Evolutionary conservation across 2,797 vertebrate species (phyloP).

Genomic region (Gambusia yucatana): DNA sequence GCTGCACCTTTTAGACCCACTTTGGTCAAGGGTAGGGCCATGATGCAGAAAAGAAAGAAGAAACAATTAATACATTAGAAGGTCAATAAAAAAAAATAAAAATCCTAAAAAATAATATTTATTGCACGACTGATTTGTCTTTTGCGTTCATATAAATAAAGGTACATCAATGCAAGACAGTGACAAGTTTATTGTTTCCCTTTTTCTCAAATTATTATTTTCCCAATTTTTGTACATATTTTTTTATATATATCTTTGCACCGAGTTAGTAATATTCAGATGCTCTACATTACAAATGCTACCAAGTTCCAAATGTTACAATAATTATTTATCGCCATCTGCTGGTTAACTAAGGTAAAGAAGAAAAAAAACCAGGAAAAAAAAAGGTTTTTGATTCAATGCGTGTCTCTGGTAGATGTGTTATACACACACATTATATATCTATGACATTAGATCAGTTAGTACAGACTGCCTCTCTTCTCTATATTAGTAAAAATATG

Average conservation of each 20-base stretch:
- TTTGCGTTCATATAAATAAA: neutral
- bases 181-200: neutral
- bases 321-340: slow-evolving; percentile 48
- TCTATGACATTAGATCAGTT: neutral
- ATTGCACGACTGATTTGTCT: no score
- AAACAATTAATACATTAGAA: neutral
- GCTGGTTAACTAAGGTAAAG: slow-evolving; percentile 10
- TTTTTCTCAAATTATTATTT: slow-evolving; percentile 1
- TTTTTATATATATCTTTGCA: neutral
- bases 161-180: neutral
- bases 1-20: neutral
- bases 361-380: no score
- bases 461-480: neutral
- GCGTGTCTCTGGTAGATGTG: neutral
- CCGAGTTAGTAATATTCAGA: neutral
- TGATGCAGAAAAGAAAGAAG: neutral
- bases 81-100: neutral
- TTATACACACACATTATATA: neutral
- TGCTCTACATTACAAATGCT: neutral
- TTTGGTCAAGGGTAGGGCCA: neutral
- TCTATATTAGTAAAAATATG: neutral
- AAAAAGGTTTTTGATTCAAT: neutral
- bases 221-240: neutral
- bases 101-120: neutral
- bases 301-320: neutral